These are phyloP conservation scores for Ormyrus nitidulus DNA, from an alignment of 2,888 invertebrate genomes.

Conservation along the genomic window DNA sequence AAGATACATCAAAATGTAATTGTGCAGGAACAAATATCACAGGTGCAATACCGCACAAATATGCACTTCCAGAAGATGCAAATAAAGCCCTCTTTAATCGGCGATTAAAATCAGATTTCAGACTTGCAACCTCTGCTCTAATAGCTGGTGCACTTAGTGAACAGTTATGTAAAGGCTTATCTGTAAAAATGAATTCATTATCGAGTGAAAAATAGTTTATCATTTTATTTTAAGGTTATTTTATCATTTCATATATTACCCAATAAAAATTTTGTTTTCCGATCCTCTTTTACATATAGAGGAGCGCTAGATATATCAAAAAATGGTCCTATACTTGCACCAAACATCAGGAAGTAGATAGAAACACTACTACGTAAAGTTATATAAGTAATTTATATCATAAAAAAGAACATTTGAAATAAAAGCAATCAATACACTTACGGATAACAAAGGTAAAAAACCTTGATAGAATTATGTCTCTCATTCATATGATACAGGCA, in stretches of 20 bases:
- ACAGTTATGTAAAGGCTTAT: constrained; percentile 86
- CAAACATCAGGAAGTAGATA: constrained; percentile 89
- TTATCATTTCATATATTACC: constrained; percentile 61
- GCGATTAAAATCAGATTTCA: constrained; percentile 92
- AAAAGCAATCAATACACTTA: constrained; percentile 78
- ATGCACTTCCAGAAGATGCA: constrained; percentile 71
- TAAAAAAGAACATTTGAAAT: not conserved
- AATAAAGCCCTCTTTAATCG: constrained; percentile 90
- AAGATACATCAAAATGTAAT: constrained; percentile 88
- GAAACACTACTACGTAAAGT: constrained; percentile 74
- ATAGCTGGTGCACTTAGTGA: constrained; percentile 83
- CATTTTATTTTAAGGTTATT: not conserved
- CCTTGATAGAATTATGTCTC: constrained; percentile 86
- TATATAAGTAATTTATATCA: constrained; percentile 11
- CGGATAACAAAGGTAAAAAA: constrained; percentile 93
- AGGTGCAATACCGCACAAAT: constrained; percentile 71
- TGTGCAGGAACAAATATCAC: constrained; percentile 72
- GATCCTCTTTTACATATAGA: constrained; percentile 72
- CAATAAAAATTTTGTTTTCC: constrained; percentile 69
- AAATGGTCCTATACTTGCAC: constrained; percentile 86
- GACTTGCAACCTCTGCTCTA: constrained; percentile 88
- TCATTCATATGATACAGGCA: constrained; percentile 85
- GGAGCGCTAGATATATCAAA: constrained; percentile 79
- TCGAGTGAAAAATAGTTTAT: not conserved
- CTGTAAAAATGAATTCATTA: constrained; percentile 63